A percentile compares a stretch with the other conserved stretches of the same genome.
phyloP scores from a whole-genome alignment of 2,888 invertebrate species.

The Eristalinus aeneus region DNA sequence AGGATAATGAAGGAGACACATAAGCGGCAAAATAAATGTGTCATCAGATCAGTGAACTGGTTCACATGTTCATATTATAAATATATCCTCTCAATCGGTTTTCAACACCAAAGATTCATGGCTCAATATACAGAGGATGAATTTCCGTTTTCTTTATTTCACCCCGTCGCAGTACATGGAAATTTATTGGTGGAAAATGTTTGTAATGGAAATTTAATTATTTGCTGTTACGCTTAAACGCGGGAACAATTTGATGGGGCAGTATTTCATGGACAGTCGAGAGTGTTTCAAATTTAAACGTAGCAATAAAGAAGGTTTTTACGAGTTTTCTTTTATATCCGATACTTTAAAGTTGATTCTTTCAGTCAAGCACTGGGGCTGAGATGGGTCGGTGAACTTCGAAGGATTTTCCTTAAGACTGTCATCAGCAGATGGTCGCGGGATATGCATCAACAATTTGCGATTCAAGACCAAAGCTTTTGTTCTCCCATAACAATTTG shows the following conservation, averaged over 20 bases:
- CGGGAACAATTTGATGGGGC: slow-evolving; percentile 4
- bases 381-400: background rate
- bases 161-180: slow-evolving; percentile 23
- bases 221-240: slow-evolving; percentile 42
- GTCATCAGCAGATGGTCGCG: background rate
- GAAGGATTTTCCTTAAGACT: background rate
- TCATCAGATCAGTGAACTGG: background rate
- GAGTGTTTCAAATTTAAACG: background rate
- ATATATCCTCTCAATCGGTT: slow-evolving; percentile 9
- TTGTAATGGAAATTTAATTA: slow-evolving; percentile 61
- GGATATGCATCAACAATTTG: background rate
- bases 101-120: slow-evolving; percentile 1
- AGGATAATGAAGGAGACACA: background rate
- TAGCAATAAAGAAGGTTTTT: background rate
- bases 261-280: background rate
- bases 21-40: background rate
- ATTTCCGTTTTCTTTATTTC: slow-evolving; percentile 2
- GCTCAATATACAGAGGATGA: background rate
- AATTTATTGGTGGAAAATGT: slow-evolving; percentile 52
- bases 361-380: background rate
- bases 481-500: background rate
- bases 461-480: background rate
- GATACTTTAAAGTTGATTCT: slow-evolving; percentile 1
- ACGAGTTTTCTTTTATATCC: background rate
- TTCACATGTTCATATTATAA: background rate